Evolutionary conservation across 2,113 vertebrate species (phyloP).

Genomic region (Butorides virescens): DNA sequence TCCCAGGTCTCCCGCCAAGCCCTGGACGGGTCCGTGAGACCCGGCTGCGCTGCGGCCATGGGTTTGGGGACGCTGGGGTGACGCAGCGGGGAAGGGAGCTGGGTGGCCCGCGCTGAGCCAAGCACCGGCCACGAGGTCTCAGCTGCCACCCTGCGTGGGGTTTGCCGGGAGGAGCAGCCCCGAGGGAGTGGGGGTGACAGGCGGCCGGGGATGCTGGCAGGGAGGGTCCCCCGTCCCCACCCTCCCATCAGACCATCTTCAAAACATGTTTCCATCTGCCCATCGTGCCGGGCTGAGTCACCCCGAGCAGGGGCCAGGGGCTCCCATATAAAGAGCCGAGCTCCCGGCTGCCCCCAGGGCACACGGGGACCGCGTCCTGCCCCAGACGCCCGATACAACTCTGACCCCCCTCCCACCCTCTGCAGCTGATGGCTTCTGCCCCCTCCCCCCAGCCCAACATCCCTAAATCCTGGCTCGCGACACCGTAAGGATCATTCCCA

Average conservation of each 20-base stretch:
- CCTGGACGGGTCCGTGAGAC: not conserved
- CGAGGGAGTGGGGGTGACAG: not conserved
- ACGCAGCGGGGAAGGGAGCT: accelerated
- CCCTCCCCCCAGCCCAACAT: not conserved
- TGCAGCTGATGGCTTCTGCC: not conserved
- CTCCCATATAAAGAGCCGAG: not conserved
- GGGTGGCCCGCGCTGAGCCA: accelerated
- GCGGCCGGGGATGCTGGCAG: not conserved
- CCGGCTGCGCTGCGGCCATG: accelerated
- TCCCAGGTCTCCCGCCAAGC: not conserved
- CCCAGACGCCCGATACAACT: not conserved
- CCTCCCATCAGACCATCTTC: conserved; percentile 7
- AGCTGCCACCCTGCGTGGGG: accelerated
- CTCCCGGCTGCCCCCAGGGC: not conserved
- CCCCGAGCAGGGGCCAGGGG: not conserved
- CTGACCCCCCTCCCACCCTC: not conserved
- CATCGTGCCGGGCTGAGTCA: not conserved
- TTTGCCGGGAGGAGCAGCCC: not conserved
- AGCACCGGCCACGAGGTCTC: not conserved
- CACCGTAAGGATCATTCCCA: accelerated
- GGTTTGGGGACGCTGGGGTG: not conserved
- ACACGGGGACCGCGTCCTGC: not conserved
- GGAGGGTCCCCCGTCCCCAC: not conserved
- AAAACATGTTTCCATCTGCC: conserved; percentile 11
- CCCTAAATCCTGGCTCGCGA: accelerated